Evolutionary conservation across 2,797 vertebrate species (phyloP), one percentile per base, ranked within the genome.

Genomic region (Takifugu rubripes): DNA sequence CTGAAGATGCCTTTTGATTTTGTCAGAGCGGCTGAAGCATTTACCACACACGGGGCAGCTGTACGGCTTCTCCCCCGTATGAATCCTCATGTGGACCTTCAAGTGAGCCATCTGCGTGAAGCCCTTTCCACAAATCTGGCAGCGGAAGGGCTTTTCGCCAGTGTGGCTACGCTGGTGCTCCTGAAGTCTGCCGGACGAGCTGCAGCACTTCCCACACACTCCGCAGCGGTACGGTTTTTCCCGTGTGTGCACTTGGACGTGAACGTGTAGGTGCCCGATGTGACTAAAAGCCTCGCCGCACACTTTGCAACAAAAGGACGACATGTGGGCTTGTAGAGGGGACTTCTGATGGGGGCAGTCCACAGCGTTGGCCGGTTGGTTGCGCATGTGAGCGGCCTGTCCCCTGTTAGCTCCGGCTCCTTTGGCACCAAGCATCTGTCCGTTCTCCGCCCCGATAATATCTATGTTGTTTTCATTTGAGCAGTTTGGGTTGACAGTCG

Each of bases 1-100:
- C 79, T 90, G 89, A 12, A 90, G 88, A 71, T 90, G 89, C 67
- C 89, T 75, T 75, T 90, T 90, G 65, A 90, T 90, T 86, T 90
- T 90, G 82, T 90, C 89, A 10, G 89, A 90, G 40, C 89, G 89
- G 64, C 89, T 89, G 72, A 90, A 91, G 74, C 89, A 89, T 69
- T 91, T 91, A 52, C 88, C 88, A 14, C 89, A 91, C 61, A 89
- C 88, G 0, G 87, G 87, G 33, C 89, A 91, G 56, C 88, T 89
- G 81, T 88, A 91, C 0, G 89, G 89, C 76, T 90, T 89, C 68
- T 90, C 89, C 15, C 88, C 89, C 0, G 89, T 89, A 15, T 90
- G 89, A 68, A 89, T 90, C 55, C 89, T 76, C 86, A 88, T 87
- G 81, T 91, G 89, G 11, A 90, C 88, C 68, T 89, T 89, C 51